These are phyloP conservation scores for Saccostrea cuccullata DNA, from an alignment of 1,140 invertebrate genomes.

Conservation along the genomic window DNA sequence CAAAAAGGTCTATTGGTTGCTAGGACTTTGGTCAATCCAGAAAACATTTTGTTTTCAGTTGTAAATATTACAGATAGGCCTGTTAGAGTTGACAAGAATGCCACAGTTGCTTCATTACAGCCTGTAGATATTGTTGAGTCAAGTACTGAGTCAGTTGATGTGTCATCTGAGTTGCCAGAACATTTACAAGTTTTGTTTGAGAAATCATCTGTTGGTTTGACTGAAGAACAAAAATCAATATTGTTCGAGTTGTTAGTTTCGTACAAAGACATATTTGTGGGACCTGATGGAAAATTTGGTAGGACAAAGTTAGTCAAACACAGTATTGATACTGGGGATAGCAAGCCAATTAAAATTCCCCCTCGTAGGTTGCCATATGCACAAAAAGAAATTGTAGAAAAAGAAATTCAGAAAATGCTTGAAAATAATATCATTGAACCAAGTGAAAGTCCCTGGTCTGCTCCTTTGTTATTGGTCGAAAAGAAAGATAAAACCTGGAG, in stretches of 20 bases:
- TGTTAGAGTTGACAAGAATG: too few species aligned
- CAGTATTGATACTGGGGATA: slow-evolving; percentile 45
- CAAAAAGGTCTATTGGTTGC: slow-evolving; percentile 7
- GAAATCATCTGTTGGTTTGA: neutral
- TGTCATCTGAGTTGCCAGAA: neutral
- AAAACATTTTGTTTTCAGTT: neutral
- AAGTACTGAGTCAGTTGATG: slow-evolving; percentile 9
- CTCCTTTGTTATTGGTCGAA: slow-evolving; percentile 79
- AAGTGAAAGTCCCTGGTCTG: slow-evolving; percentile 78
- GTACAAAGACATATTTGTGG: slow-evolving; percentile 34
- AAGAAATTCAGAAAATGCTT: slow-evolving; percentile 63
- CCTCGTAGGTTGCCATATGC: slow-evolving; percentile 43
- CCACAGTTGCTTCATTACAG: too few species aligned
- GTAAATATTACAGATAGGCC: too few species aligned
- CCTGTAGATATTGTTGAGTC: slow-evolving; percentile 1
- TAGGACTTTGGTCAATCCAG: neutral
- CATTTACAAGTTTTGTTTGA: neutral
- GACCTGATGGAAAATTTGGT: slow-evolving; percentile 33
- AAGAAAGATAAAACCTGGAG: slow-evolving; percentile 78
- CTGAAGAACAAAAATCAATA: neutral
- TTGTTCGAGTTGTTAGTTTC: neutral
- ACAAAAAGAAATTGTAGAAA: slow-evolving; percentile 38
- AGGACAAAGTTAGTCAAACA: slow-evolving; percentile 47
- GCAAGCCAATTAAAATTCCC: slow-evolving; percentile 43
- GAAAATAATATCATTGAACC: slow-evolving; percentile 72